Evolutionary conservation across 2,113 vertebrate genomes (phyloP), one percentile per base, ranked within the genome.

Genomic region (Zosterops pallidus): DNA sequence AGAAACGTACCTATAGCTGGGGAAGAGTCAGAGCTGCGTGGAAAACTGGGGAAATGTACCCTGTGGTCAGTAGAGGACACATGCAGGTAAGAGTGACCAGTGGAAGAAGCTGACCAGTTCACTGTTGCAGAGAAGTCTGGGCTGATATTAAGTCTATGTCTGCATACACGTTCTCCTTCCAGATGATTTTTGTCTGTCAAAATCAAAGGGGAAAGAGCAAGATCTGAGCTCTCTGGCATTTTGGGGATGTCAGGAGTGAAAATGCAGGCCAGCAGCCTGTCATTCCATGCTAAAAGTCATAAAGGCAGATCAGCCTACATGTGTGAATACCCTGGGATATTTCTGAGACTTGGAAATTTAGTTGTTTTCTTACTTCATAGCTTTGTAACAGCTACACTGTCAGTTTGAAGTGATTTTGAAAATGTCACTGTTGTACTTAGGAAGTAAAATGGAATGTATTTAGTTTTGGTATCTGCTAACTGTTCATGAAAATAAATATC

Each of bases 401-500:
- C 74, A 84, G 20, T 50, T 59, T 82, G 65, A 70, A 87, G 28
- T 67, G 19, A 53, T 78, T 81, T 78, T 91, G 31, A 78, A 93
- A 95, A 92, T 67, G 78, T 63, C 60, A 75, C 20, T 2, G 0
- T 15, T 91, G 77, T 37, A 80, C 47, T 83, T 60, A 39, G 8
- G 18, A 89, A 50, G 35, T 31, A 65, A 67, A 90, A 89, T 24
- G 1, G 2, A 18, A 31, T 74, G 60, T 89, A 70, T 74, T 81
- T 57, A 46, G 22, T 39, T 81, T 70, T 9, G 4, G 2, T 74
- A 41, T 65, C 24, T 2, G 2, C 5, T 62, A 67, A 31, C 19
- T 65, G 18, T 49, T 86, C 11, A 19, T 39, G 26, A 69, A 57
- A 84, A 37, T 6, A 23, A 20, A 37, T 2, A 78, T 12, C 12